phyloP scores from a whole-genome alignment of 2,113 vertebrate genomes.

The Cryptoleucopteryx plumbea region DNA sequence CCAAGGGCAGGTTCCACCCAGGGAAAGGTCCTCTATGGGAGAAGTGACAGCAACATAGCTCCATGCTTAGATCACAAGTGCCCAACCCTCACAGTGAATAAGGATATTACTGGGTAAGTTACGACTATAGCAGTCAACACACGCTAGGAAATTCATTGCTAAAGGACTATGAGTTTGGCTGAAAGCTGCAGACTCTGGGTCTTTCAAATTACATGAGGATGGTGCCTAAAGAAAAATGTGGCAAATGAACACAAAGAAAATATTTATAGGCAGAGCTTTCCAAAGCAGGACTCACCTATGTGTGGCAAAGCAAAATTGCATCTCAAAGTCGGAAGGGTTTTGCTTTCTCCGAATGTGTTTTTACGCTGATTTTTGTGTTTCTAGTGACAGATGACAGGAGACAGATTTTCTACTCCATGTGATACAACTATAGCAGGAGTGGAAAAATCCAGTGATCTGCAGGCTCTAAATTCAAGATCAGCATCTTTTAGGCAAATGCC shows the following conservation, averaged over 20 bases:
- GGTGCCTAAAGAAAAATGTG: not conserved
- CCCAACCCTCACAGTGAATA: not conserved
- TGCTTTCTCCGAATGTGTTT: not conserved
- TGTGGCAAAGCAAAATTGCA: not conserved
- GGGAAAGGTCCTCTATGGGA: not conserved
- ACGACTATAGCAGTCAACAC: not conserved
- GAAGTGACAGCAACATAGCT: not conserved
- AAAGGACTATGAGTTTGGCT: not conserved
- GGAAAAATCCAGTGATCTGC: not conserved
- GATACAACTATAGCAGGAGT: not conserved
- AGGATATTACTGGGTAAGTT: not conserved
- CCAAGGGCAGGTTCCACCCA: not conserved
- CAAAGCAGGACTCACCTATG: not conserved
- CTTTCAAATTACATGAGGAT: not conserved
- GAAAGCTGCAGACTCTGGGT: not conserved
- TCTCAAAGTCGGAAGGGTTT: not conserved
- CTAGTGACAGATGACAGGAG: not conserved
- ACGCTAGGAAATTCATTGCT: not conserved
- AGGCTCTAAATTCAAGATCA: not conserved
- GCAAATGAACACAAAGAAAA: not conserved
- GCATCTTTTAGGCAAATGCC: not conserved
- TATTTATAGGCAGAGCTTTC: not conserved
- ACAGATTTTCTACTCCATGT: not conserved
- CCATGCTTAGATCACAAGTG: not conserved
- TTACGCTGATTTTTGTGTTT: not conserved